Percentiles rank a stretch among this genome's conserved stretches.
phyloP scores from a whole-genome alignment of 2,113 vertebrate species.

The Corythaixoides concolor region DNA sequence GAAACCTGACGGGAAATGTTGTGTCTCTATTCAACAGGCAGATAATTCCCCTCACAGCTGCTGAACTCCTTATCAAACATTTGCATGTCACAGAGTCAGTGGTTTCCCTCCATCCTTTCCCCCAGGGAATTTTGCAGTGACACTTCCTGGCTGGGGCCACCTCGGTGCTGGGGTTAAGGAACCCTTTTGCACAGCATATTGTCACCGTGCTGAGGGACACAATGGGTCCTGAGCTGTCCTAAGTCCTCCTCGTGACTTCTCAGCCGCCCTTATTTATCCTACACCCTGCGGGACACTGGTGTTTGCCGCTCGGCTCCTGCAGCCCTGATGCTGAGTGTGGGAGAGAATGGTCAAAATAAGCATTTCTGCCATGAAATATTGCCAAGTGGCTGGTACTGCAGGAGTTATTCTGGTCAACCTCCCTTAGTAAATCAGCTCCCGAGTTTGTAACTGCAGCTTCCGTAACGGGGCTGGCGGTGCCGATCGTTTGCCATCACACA shows the following conservation, averaged over 20 bases:
- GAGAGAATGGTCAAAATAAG: not conserved
- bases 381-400: not conserved
- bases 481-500: not conserved
- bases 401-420: not conserved
- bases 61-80: constrained; percentile 14
- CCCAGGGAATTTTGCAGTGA: not conserved
- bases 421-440: not conserved
- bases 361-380: not conserved
- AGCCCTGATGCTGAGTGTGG: not conserved
- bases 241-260: not conserved
- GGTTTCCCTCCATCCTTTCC: not conserved
- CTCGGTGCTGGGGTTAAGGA: not conserved
- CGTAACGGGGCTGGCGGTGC: not conserved
- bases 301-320: accelerated
- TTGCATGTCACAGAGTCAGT: not conserved
- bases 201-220: not conserved
- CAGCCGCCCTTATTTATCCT: not conserved
- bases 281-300: accelerated
- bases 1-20: not conserved
- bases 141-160: not conserved
- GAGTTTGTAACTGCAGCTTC: not conserved
- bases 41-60: not conserved
- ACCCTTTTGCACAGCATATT: not conserved
- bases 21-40: not conserved
- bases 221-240: not conserved